A percentile compares a stretch with the other conserved stretches of the same genome.
Evolutionary conservation across 2,113 vertebrate genomes (phyloP).

Genomic region (Gasterosteus nipponicus): DNA sequence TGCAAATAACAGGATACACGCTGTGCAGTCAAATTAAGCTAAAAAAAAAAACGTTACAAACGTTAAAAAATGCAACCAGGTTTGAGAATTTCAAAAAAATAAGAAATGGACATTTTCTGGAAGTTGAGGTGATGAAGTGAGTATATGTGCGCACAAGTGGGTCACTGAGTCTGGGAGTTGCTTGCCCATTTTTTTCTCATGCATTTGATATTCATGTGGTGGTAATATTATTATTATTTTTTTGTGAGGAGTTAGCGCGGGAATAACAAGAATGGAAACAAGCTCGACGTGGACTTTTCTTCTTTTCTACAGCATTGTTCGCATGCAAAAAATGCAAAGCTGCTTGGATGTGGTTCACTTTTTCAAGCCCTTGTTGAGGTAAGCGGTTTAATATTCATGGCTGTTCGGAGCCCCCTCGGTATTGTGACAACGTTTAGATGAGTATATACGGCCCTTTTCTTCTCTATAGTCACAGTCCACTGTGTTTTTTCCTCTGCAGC

Average conservation of each 20-base stretch:
- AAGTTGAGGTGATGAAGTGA: background rate
- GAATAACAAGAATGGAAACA: constrained; percentile 79
- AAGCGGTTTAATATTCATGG: constrained; percentile 98
- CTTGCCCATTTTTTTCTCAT: constrained; percentile 67
- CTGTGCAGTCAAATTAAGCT: background rate
- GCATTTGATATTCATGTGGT: constrained; percentile 73
- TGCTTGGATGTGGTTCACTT: constrained; percentile 82
- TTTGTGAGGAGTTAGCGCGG: constrained; percentile 69
- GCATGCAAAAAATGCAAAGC: constrained; percentile 78
- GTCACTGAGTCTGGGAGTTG: constrained; percentile 73
- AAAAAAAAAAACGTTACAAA: too few species aligned
- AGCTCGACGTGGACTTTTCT: constrained; percentile 53
- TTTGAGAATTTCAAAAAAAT: background rate
- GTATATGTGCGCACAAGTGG: constrained; percentile 40
- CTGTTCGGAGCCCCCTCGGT: constrained; percentile 86
- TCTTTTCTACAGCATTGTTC: constrained; percentile 70
- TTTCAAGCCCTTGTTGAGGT: constrained; percentile 81
- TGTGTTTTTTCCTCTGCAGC: constrained; percentile 82
- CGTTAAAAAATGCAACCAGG: background rate
- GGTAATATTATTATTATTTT: constrained; percentile 66
- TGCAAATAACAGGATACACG: background rate
- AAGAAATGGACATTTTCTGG: background rate
- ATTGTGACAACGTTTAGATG: constrained; percentile 91
- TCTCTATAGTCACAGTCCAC: constrained; percentile 86
- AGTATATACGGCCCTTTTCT: constrained; percentile 85